Base-by-base conservation (phyloP, 2,888 invertebrate species). In the Torymus tubicola region DNA sequence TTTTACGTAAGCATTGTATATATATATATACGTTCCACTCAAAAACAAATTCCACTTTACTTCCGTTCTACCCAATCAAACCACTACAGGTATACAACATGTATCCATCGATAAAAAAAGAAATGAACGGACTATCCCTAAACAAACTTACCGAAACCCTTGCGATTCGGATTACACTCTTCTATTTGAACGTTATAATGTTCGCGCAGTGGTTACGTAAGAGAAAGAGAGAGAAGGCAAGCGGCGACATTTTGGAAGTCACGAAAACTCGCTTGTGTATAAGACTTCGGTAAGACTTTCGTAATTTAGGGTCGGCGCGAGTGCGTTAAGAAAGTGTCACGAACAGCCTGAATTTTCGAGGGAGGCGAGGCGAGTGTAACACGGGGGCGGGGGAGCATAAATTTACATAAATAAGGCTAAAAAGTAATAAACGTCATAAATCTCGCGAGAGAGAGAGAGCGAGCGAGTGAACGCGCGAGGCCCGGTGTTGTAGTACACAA, bases 201-300 rank as follows among this genome's bases (percentile, higher is more conserved):
- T 42, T 42, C 42, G 31, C 8, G 42, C 42, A n/a, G 42, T 8
- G 42, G 42, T 42, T 42, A 69, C 16, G 61, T 71, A n/a, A 5
- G 21, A 21, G 4, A 4, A 50, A 21, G 10, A 42, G 18, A 31
- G 53, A 24, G 16, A 24, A 18, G 52, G 68, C 75, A 52, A 65
- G 76, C 69, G 31, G 42, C 42, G 42, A 42, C 69, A 53, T 61
- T 61, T 76, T 63, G 42, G 24, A 63, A 63, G 69, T 55, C 69
- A 42, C 55, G 55, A 69, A 69, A 63, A 63, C 52, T 68, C 60
- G 42, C 8, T 8, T 42, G 42, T 31, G 24, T n/a, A 18, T 76
- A 69, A 69, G 76, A 68, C 76, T 61, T 76, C 18, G 13, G 13
- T 42, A 61, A 76, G 69, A 76, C 76, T 72, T 72, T 69, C 42